Evolutionary conservation across 2,797 vertebrate genomes (phyloP), one percentile per base, ranked within the genome.

Genomic region (Babyrousa celebensis): DNA sequence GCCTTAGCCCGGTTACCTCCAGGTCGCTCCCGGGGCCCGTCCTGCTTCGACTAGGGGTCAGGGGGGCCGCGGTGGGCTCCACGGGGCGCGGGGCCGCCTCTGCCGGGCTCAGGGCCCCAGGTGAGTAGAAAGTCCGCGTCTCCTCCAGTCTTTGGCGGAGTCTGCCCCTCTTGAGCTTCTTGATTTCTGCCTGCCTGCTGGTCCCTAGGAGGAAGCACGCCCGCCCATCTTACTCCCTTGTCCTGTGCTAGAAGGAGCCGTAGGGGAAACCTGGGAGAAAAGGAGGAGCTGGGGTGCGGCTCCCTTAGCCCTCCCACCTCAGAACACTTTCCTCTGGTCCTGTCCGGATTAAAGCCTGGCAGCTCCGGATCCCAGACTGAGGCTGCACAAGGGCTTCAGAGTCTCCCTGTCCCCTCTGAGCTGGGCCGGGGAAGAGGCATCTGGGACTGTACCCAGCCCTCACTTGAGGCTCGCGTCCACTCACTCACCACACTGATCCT

Each of bases 191-290:
- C 4, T 56, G 96, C 65, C 43, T 36, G 43, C 75, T 20, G 89
- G 70, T 23, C 29, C 83, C 97, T 97, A 90, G 88, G 86, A 87
- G 83, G 82, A 94, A 93, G 75, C n/a, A 82, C 17, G 72, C 40
- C 23, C 36, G 4, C 43, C 56, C 36, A 25, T 25, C 82, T 78
- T 56, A 27, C 15, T 78, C 14, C 9, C n/a, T 4, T 12, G 21
- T 23, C 21, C 20, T 27, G 63, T 32, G 48, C 80, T 36, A 40
- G 63, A 65, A 52, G 32, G 56, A 65, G 70, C 20, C 54, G 23
- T 32, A 29, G 29, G 17, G 32, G 20, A 29, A 40, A 15, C 60
- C 56, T 52, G 67, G 52, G 36, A 60, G 75, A 77, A 71, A 36
- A 17, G 68, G 58, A 72, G 58, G 25, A 20, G 56, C 20, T 52